phyloP scores from a whole-genome alignment of 1,140 invertebrate species.

The Rhopalosiphum padi region DNA sequence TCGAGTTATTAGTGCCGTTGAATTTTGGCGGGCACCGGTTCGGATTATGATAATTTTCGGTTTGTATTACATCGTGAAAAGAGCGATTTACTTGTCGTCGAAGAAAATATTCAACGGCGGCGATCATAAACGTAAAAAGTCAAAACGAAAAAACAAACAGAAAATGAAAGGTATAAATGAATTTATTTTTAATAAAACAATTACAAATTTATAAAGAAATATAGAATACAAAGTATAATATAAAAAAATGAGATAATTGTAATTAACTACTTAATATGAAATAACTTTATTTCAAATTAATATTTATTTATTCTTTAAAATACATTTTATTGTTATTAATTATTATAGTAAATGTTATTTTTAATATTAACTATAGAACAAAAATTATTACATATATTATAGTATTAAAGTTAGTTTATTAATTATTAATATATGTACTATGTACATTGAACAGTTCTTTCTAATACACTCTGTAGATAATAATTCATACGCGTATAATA shows the following conservation, averaged over 20 bases:
- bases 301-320: not conserved
- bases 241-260: not conserved
- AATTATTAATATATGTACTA: not conserved
- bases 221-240: not conserved
- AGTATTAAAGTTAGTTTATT: no score
- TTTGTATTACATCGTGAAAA: slow-evolving; percentile 41
- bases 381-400: not conserved
- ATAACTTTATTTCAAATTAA: not conserved
- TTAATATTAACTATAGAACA: not conserved
- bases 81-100: slow-evolving; percentile 50
- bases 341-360: not conserved
- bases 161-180: not conserved
- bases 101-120: slow-evolving; percentile 49
- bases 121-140: slow-evolving; percentile 30
- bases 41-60: slow-evolving; percentile 57
- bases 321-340: not conserved
- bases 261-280: not conserved
- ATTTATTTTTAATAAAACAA: not conserved
- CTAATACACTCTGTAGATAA: not conserved
- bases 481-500: not conserved
- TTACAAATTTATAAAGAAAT: not conserved
- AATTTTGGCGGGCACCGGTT: not conserved
- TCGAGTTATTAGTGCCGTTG: not conserved
- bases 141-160: slow-evolving; percentile 47
- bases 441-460: not conserved